These are phyloP conservation scores for Anoplopoma fimbria DNA, from an alignment of 2,113 vertebrate species.

Conservation along the genomic window DNA sequence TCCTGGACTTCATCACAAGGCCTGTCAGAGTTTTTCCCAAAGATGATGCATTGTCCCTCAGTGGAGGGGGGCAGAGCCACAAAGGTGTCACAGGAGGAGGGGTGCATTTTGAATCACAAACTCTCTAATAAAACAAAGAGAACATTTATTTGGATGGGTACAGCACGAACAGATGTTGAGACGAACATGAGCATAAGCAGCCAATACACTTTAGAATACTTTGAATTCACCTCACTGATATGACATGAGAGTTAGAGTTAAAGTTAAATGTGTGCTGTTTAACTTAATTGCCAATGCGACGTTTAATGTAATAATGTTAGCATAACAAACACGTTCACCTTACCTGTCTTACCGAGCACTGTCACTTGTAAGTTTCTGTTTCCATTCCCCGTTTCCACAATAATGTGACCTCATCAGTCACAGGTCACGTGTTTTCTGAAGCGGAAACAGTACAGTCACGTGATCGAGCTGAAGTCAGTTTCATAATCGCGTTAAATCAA, in stretches of 20 bases:
- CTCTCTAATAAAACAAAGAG: background rate
- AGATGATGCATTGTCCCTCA: conserved; percentile 85
- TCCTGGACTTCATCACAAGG: conserved; percentile 95
- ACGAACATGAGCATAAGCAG: background rate
- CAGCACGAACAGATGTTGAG: background rate
- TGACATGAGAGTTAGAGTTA: background rate
- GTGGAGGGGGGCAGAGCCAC: conserved; percentile 93
- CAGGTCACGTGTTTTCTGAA: background rate
- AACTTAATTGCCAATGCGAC: background rate
- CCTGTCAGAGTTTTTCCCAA: conserved; percentile 97
- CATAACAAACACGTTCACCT: background rate
- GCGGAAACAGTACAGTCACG: conserved; percentile 55
- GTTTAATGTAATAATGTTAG: background rate
- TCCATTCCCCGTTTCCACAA: no score
- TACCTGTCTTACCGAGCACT: background rate
- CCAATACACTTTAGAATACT: background rate
- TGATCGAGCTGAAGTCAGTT: conserved; percentile 47
- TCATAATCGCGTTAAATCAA: background rate
- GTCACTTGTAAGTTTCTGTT: conserved; percentile 44
- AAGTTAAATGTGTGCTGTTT: background rate
- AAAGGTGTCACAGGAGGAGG: conserved; percentile 93
- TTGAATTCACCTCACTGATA: background rate
- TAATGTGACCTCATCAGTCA: background rate
- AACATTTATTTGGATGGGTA: background rate
- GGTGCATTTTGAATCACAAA: conserved; percentile 70